phyloP scores from a whole-genome alignment of 1,140 invertebrate species.

The Prorops nasuta region DNA sequence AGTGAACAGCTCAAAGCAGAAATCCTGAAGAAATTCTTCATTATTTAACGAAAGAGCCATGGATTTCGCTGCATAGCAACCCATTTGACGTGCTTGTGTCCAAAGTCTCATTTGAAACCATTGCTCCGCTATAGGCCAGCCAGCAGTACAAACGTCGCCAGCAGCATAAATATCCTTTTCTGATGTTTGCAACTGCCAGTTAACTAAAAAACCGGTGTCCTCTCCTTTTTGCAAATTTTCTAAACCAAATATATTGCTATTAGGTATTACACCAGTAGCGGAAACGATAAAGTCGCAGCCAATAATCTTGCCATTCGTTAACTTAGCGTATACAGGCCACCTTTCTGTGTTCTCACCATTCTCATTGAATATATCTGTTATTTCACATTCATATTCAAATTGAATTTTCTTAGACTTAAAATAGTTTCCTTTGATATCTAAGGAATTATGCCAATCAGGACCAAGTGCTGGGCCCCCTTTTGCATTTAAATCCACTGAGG shows the following conservation, averaged over 20 bases:
- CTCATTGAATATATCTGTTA: conserved; percentile 56
- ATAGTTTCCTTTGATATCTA: conserved; percentile 63
- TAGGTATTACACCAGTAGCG: conserved; percentile 89
- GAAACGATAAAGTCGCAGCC: conserved; percentile 92
- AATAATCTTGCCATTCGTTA: conserved; percentile 74
- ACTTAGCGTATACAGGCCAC: conserved; percentile 72
- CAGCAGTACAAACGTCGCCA: conserved; percentile 85
- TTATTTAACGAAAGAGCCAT: conserved; percentile 71
- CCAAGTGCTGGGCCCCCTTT: conserved; percentile 82
- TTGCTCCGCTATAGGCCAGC: conserved; percentile 75
- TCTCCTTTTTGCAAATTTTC: conserved; percentile 60
- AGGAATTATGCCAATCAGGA: conserved; percentile 87
- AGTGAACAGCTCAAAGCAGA: conserved; percentile 96
- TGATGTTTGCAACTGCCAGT: conserved; percentile 84
- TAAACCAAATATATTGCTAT: conserved; percentile 61
- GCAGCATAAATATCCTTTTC: conserved; percentile 84
- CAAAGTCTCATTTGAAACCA: conserved; percentile 98
- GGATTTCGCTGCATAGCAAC: conserved; percentile 85
- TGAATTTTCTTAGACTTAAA: conserved; percentile 49
- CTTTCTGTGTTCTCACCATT: conserved; percentile 22
- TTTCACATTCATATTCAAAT: conserved; percentile 72
- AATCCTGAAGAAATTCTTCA: conserved; percentile 77
- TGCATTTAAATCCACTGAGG: conserved; percentile 56
- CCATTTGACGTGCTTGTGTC: conserved; percentile 98
- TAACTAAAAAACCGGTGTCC: conserved; percentile 79